Conservation (phyloP, 2,888 invertebrate genomes). For the Philopedon plagiatum region DNA sequence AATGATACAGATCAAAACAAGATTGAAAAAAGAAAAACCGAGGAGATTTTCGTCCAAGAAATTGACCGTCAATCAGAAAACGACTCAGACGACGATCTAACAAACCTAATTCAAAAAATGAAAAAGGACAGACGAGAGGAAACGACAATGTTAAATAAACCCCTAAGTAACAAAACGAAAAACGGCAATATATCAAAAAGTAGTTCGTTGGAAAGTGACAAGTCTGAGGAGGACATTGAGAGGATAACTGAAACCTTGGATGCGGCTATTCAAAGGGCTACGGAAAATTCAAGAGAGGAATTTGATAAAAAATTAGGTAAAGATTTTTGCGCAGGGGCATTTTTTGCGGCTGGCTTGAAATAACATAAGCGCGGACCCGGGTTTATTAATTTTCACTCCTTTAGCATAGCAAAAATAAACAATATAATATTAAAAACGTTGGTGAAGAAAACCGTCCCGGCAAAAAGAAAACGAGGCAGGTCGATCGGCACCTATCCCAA, state of each 20-base stretch:
- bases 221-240: conserved; percentile 44
- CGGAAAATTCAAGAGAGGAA: conserved; percentile 57
- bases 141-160: conserved; percentile 1
- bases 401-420: too few relatives aligned
- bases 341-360: too few relatives aligned
- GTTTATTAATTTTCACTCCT: too few relatives aligned
- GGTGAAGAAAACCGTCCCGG: too few relatives aligned
- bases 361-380: too few relatives aligned
- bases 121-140: conserved; percentile 22
- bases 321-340: too few relatives aligned
- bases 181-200: not conserved
- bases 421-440: too few relatives aligned
- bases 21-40: not conserved
- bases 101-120: conserved; percentile 16
- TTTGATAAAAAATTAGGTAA: conserved; percentile 56
- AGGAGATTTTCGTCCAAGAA: too few relatives aligned
- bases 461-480: too few relatives aligned
- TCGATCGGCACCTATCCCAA: too few relatives aligned
- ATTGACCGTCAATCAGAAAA: conserved; percentile 1
- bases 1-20: not conserved
- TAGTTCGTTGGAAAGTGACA: not conserved
- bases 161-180: not conserved
- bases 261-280: conserved; percentile 56
- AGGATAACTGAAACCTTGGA: conserved; percentile 53
- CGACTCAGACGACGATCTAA: not conserved